A percentile compares a stretch with the other conserved stretches of the same genome.
Evolutionary conservation across 2,113 vertebrate species (phyloP).

Genomic region (Cinclus mexicanus): DNA sequence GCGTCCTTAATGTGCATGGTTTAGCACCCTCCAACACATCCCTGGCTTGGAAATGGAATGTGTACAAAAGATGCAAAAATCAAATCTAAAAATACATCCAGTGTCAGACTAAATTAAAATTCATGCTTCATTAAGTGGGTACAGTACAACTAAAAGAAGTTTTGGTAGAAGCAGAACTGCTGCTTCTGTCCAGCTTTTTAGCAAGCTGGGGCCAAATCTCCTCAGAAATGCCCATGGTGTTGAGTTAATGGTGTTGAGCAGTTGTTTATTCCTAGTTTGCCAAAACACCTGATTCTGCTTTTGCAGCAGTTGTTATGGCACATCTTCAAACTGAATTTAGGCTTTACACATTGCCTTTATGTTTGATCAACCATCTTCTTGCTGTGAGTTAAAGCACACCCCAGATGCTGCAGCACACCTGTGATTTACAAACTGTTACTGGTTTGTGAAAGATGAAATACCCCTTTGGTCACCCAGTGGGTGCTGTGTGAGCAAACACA

Average conservation of each 20-base stretch:
- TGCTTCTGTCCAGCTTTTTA: background rate
- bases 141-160: background rate
- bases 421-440: background rate
- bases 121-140: background rate
- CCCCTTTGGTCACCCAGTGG: background rate
- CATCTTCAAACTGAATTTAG: background rate
- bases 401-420: slow-evolving; percentile 2
- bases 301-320: background rate
- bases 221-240: background rate
- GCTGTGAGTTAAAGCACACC: background rate
- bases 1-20: background rate
- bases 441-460: background rate
- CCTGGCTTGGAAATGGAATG: background rate
- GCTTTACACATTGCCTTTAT: background rate
- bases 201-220: background rate
- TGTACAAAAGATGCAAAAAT: background rate
- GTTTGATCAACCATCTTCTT: background rate
- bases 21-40: background rate
- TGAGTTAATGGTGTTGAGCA: background rate
- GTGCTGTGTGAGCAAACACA: background rate
- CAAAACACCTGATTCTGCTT: background rate
- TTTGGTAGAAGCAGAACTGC: background rate
- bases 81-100: slow-evolving; percentile 5
- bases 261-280: background rate
- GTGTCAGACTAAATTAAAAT: slow-evolving; percentile 53